phyloP scores from a whole-genome alignment of 2,797 vertebrate species.

The Luscinia luscinia region DNA sequence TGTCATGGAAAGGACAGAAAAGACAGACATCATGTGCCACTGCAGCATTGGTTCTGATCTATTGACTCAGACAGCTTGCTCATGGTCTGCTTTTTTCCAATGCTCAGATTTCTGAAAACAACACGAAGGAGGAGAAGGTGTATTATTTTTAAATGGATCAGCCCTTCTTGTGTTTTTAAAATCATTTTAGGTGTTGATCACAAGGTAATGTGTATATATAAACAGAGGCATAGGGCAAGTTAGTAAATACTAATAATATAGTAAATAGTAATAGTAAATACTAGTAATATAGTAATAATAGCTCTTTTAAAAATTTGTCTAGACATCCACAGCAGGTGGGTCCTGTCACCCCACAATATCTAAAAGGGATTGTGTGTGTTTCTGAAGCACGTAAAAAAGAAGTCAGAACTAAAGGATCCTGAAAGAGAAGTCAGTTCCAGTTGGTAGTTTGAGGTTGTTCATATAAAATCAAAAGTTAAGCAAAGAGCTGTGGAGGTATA shows the following conservation, averaged over 20 bases:
- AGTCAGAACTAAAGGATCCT: not conserved
- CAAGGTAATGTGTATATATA: not conserved
- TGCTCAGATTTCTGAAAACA: not conserved
- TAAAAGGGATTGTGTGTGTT: not conserved
- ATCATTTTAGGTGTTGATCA: not conserved
- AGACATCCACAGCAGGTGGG: not conserved
- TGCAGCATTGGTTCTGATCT: not conserved
- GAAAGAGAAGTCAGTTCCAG: not conserved
- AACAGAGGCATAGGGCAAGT: not conserved
- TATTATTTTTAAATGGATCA: not conserved
- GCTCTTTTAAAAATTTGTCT: not conserved
- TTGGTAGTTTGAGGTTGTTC: not conserved
- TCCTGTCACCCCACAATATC: not conserved
- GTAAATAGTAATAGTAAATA: too few relatives aligned
- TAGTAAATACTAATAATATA: not conserved
- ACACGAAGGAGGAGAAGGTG: not conserved
- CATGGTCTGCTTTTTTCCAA: not conserved
- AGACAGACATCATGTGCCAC: not conserved
- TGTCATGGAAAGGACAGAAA: not conserved
- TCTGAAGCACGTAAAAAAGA: not conserved
- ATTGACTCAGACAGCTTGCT: not conserved
- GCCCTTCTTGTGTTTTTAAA: not conserved
- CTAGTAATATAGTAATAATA: not conserved
- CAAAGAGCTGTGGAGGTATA: not conserved
- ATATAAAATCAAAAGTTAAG: not conserved